Evolutionary conservation across 2,888 invertebrate species (phyloP).

Genomic region (Mechanitis mazaeus): DNA sequence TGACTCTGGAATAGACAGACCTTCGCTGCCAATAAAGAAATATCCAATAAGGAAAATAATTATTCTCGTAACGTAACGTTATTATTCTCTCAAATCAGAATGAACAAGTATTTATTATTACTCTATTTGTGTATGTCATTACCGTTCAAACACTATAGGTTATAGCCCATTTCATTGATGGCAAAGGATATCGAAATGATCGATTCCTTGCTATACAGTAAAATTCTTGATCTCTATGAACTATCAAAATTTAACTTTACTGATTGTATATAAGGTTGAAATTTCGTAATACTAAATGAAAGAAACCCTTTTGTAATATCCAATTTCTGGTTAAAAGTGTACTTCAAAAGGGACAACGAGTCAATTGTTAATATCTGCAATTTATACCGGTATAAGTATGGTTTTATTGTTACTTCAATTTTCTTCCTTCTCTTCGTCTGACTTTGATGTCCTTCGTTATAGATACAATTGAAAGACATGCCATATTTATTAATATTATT

Average conservation of each 20-base stretch:
- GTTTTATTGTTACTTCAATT: slow-evolving; percentile 46
- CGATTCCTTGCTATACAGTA: slow-evolving; percentile 8
- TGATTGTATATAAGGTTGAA: neutral
- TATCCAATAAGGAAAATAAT: no score
- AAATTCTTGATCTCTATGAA: slow-evolving; percentile 1
- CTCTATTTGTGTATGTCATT: neutral
- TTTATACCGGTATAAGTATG: slow-evolving; percentile 50
- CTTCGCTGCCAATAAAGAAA: no score
- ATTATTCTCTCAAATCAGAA: no score
- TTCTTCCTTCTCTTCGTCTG: slow-evolving; percentile 35
- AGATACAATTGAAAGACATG: slow-evolving; percentile 24
- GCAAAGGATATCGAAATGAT: slow-evolving; percentile 4
- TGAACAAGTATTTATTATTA: no score
- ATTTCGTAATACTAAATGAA: slow-evolving; percentile 1
- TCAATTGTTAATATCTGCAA: slow-evolving; percentile 50
- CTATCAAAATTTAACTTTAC: slow-evolving; percentile 5
- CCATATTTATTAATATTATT: slow-evolving; percentile 10
- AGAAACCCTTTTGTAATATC: slow-evolving; percentile 19
- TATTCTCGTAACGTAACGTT: neutral
- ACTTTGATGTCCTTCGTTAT: slow-evolving; percentile 33
- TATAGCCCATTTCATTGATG: neutral
- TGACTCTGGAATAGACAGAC: no score
- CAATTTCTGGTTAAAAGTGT: slow-evolving; percentile 39
- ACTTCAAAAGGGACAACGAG: slow-evolving; percentile 41
- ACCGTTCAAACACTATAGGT: neutral